phyloP scores from a whole-genome alignment of 2,113 vertebrate genomes.

The Pterocles orientalis region DNA sequence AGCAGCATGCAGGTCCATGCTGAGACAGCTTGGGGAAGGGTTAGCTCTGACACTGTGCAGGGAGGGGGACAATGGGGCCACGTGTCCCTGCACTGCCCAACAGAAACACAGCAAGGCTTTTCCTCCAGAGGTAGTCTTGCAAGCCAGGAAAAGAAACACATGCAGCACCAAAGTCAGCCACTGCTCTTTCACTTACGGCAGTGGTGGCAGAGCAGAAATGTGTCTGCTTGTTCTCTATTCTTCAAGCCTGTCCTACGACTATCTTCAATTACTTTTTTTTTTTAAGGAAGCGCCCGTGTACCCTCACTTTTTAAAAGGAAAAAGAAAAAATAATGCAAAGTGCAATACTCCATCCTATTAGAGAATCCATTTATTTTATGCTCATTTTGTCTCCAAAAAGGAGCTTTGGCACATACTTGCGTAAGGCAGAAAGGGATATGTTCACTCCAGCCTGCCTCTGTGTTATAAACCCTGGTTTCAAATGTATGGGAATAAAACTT shows the following conservation, averaged over 20 bases:
- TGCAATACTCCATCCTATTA: accelerated
- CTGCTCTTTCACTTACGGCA: accelerated
- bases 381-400: not conserved
- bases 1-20: accelerated
- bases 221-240: not conserved
- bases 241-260: not conserved
- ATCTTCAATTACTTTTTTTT: not conserved
- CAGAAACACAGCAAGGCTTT: not conserved
- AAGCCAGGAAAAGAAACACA: not conserved
- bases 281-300: not conserved
- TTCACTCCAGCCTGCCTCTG: not conserved
- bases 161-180: not conserved
- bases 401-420: not conserved
- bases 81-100: not conserved
- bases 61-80: accelerated
- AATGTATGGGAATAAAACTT: not conserved
- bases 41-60: accelerated
- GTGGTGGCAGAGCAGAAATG: not conserved
- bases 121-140: not conserved
- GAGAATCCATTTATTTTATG: not conserved
- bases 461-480: not conserved
- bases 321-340: not conserved
- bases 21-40: not conserved
- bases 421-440: not conserved
- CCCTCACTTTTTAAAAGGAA: not conserved